Evolutionary conservation across 1,140 invertebrate genomes (phyloP).

Genomic region (Archivesica marissinica): DNA sequence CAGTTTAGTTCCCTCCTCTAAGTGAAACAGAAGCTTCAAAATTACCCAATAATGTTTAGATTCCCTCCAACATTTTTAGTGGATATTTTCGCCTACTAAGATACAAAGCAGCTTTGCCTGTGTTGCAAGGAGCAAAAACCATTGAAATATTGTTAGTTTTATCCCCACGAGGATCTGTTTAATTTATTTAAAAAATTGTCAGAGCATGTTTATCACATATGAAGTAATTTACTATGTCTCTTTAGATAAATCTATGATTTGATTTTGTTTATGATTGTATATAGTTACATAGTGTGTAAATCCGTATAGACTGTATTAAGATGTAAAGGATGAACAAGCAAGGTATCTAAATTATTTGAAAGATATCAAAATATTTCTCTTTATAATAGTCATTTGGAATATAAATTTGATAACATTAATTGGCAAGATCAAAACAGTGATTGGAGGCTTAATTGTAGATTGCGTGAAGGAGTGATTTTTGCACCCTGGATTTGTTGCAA

Average conservation of each 20-base stretch:
- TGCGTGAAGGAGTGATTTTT: conserved; percentile 9
- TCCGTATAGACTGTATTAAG: conserved; percentile 20
- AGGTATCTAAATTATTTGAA: conserved; percentile 3
- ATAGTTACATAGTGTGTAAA: conserved; percentile 12
- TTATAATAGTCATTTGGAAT: conserved; percentile 36
- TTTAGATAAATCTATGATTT: background rate
- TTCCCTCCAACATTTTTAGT: background rate
- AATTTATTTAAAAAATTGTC: conserved; percentile 9
- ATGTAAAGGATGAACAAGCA: conserved; percentile 17
- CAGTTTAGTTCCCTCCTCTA: background rate
- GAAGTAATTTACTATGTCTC: conserved; percentile 11
- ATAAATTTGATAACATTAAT: conserved; percentile 38
- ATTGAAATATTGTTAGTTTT: conserved; percentile 1
- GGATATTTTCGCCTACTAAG: background rate
- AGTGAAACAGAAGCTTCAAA: conserved; percentile 24
- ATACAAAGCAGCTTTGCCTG: background rate
- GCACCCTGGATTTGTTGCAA: background rate
- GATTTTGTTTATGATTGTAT: conserved; percentile 5
- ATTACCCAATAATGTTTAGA: conserved; percentile 19
- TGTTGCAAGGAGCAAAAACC: background rate
- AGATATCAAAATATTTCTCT: conserved; percentile 22
- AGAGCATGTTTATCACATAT: conserved; percentile 30
- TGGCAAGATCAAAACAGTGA: conserved; percentile 4
- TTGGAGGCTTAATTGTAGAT: conserved; percentile 9
- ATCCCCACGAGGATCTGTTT: background rate